These are phyloP conservation scores for Montipora sp. DNA, from an alignment of 64 coral and sea anemone genomes.

Conservation along the genomic window DNA sequence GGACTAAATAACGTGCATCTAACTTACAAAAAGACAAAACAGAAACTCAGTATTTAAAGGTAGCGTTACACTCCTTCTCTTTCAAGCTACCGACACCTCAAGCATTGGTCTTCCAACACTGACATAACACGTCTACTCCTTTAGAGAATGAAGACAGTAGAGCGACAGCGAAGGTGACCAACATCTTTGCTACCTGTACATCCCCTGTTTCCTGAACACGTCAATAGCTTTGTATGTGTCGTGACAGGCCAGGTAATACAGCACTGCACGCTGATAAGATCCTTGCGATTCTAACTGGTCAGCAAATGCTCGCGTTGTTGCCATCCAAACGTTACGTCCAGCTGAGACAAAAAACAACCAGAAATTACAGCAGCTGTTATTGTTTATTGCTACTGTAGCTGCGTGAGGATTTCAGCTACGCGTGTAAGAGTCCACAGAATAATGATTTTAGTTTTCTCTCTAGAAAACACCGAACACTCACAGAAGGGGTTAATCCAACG, in stretches of 20 bases:
- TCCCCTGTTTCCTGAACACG: conserved; percentile 78
- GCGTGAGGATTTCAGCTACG: background rate
- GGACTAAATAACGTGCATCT: no score
- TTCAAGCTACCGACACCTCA: background rate
- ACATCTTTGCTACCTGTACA: conserved; percentile 75
- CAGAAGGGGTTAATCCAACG: no score
- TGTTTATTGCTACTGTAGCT: background rate
- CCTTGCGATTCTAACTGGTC: conserved; percentile 90
- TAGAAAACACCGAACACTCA: no score
- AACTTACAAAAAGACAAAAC: background rate
- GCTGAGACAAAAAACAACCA: conserved; percentile 18
- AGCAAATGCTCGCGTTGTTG: conserved; percentile 78
- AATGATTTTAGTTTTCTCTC: no score
- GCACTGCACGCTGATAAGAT: conserved; percentile 73
- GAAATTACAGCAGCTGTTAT: background rate
- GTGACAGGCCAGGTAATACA: conserved; percentile 92
- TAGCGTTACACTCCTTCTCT: no score
- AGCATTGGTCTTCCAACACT: background rate
- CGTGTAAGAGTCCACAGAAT: no score
- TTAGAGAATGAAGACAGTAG: no score
- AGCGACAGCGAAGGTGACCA: background rate
- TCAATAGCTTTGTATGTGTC: conserved; percentile 89
- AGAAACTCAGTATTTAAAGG: background rate
- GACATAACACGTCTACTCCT: no score
- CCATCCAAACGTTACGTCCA: conserved; percentile 83